Base-by-base conservation (phyloP, 2,797 vertebrate species). In the Lutjanus argentimaculatus region DNA sequence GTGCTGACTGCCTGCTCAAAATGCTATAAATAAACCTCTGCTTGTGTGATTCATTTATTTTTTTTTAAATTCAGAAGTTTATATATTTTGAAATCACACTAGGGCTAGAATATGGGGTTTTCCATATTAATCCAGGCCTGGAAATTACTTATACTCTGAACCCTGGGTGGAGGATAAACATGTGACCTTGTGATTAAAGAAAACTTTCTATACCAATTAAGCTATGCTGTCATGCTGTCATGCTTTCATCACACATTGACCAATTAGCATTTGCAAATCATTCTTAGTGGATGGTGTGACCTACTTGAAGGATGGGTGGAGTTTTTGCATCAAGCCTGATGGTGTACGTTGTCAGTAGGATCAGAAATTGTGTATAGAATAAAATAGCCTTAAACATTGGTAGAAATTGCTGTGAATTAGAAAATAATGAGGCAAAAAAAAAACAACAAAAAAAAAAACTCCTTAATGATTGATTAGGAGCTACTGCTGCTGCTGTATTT, bases 211-310 rank as follows among this genome's bases (percentile, higher is more conserved):
- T 58, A 69, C 59, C 68, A 71, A 77, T 83, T 78, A 75, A 67
- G 45, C 70, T 66, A 21, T 3, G 13, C 25, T 56, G 53, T 72
- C 43, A 58, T 15, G n/a, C 36, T 72, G 25, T 69, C 17, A 30
- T 51, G 71, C 67, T 48, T 69, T 84, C 72, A 80, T 83, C 55
- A 61, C 67, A 80, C 55, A 17, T 46, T 9, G 21, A 56, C 59
- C 59, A 87, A 72, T 80, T 72, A 77, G 45, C 64, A 78, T 80
- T 70, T 80, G 69, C 56, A 68, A 79, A 84, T 79, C 42, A 77
- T 70, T 82, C 66, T 76, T 49, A 63, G 63, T 25, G 43, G 58
- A 82, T 81, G 67, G 16, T 72, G 22, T 85, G 80, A 84, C 83
- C 81, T 85, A 85, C 64, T 83, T 87, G 61, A 51, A 67, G 13